Evolutionary conservation across 2,113 vertebrate genomes (phyloP), one percentile per base, ranked within the genome.

Genomic region (Xiphophorus maculatus): DNA sequence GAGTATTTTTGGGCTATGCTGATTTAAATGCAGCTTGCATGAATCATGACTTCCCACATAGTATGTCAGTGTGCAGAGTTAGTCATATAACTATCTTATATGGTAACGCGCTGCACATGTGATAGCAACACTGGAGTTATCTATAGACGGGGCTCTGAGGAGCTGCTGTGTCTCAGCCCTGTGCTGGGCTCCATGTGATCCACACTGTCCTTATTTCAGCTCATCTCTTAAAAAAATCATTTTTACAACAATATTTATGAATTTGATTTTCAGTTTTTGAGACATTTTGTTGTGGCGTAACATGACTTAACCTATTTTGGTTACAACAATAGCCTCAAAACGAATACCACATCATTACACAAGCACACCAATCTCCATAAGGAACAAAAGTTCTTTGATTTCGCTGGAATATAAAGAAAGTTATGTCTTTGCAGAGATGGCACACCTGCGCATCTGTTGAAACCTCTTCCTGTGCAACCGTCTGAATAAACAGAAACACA

Each of bases 31-130:
- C 90, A 90, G 91, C 93, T 91, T 87, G 93, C 84, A 91, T 95
- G 94, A 95, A 95, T 95, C 93, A 95, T 94, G 93, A 95, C 93
- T 94, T 94, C 94, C 94, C 92, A 95, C 94, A 94, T 92, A 92
- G 92, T 91, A 89, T 91, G 90, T 91, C 91, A 94, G 92, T 85
- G 89, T 90, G 91, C 75, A 29, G 79, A 83, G 90, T 94, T 94
- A 95, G 88, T 95, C 95, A 95, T 89, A 88, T 89, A 84, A 84
- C 83, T 79, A 84, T 92, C 92, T 95, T 93, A 94, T 93, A 95
- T 93, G 94, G 94, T 94, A 93, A 93, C 90, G 85, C 66, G 33
- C 84, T 78, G 88, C 88, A 90, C 92, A 91, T 91, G 93, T 92
- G 85, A 92, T 69, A 88, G 90, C 87, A 91, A 89, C 86, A 87